phyloP scores from a whole-genome alignment of 1,140 invertebrate genomes.

The Plectrocnemia conspersa region DNA sequence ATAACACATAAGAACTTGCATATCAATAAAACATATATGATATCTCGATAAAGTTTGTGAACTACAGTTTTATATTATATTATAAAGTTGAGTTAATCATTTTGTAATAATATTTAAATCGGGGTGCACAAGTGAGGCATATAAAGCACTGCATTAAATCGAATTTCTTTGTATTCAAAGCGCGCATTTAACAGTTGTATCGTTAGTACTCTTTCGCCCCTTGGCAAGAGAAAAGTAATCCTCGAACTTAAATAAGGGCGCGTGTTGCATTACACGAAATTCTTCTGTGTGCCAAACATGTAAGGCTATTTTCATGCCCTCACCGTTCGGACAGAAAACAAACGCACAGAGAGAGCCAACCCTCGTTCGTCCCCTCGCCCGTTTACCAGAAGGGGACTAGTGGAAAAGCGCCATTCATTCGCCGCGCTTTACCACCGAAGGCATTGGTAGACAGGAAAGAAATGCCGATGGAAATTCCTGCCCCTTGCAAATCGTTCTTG shows the following conservation, averaged over 20 bases:
- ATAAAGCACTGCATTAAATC: no score
- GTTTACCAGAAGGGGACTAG: background rate
- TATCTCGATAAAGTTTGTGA: no score
- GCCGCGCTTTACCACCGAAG: slow-evolving; percentile 11
- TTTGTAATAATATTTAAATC: no score
- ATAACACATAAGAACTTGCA: no score
- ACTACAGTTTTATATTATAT: no score
- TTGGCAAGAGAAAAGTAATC: slow-evolving; percentile 11
- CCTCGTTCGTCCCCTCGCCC: background rate
- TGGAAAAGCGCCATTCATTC: slow-evolving; percentile 6
- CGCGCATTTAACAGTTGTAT: no score
- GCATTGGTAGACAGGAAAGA: slow-evolving; percentile 22
- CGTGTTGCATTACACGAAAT: slow-evolving; percentile 7
- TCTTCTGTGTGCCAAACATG: slow-evolving; percentile 9
- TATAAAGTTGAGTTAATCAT: no score
- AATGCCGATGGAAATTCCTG: slow-evolving; percentile 24
- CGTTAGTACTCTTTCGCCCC: no score
- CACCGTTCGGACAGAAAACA: slow-evolving; percentile 19
- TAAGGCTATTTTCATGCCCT: slow-evolving; percentile 19
- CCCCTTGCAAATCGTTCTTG: slow-evolving; percentile 4
- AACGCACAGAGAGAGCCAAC: slow-evolving; percentile 7
- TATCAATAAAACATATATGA: no score
- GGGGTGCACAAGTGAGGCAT: no score
- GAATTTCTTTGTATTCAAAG: no score
- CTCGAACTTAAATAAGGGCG: slow-evolving; percentile 14